Evolutionary conservation across 1,140 invertebrate genomes (phyloP), one percentile per base, ranked within the genome.

Genomic region (Rhizoglyphus robini): DNA sequence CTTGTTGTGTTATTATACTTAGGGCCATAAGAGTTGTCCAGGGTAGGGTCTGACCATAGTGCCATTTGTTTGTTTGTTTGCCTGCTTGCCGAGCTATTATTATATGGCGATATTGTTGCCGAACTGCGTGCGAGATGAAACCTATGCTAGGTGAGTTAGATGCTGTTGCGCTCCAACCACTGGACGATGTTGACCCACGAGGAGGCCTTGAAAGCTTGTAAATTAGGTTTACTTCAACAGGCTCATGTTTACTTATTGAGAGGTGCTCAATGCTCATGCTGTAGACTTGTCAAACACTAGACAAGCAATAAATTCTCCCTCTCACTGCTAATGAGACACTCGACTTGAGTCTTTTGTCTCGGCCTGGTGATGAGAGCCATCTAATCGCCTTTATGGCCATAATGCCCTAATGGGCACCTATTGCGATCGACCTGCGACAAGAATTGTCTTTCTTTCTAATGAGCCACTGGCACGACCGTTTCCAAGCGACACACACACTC

Each of bases 371-470:
- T 54, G 51, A 54, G 51, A 54, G 51, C 8, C 8, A 54, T 8
- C 51, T 54, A 54, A 54, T 54, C 51, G 51, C 51, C 51, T 54
- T 54, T 54, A 54, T 32, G 51, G 51, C 20, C 51, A 54, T 54
- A 54, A 54, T 54, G 20, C 8, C 8, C 51, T 15, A 46, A 15
- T n/a, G n/a, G n/a, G 41, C 23, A 46, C 23, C 41, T 15, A 15
- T 46, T 23, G 41, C 51, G 51, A 54, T 54, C 51, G 51, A 54
- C 8, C 23, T 32, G 31, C 15, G 51, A 8, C 51, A 54, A 54
- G 8, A 54, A 54, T 8, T 54, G 51, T 54, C 20, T 54, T 5
- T 11, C 51, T 27, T 23, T 8, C 15, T 54, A 41, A 41, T 41
- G 8, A 41, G 8, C 36, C 36, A 41, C 18, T 41, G 36, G 36